These are phyloP conservation scores for Ramphastos sulfuratus DNA, from an alignment of 2,113 vertebrate genomes.

Conservation along the genomic window DNA sequence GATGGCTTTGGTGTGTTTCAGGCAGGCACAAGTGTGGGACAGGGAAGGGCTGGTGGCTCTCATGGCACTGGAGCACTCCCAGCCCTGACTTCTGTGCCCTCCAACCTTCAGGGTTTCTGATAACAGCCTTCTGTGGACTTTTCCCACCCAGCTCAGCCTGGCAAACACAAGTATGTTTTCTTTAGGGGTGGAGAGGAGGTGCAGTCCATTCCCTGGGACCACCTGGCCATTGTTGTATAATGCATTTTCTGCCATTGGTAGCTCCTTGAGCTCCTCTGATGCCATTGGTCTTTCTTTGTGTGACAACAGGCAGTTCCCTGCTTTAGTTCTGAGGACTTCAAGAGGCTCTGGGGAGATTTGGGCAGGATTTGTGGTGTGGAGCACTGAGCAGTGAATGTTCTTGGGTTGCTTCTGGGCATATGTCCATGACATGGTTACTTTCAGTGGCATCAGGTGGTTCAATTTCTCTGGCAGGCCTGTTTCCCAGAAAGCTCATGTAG, in stretches of 20 bases:
- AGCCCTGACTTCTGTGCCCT: neutral
- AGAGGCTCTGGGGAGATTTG: neutral
- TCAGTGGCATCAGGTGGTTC: neutral
- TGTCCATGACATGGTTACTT: rapidly evolving
- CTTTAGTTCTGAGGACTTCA: neutral
- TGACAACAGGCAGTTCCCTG: neutral
- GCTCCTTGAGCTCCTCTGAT: neutral
- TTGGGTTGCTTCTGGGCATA: neutral
- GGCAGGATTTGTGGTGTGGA: neutral
- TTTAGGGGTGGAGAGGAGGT: neutral
- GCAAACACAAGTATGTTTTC: neutral
- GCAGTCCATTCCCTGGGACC: neutral
- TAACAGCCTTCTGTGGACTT: neutral
- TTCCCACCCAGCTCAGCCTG: neutral
- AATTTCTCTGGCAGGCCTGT: neutral
- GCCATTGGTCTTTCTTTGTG: neutral
- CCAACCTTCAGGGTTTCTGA: neutral
- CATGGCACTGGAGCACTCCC: neutral
- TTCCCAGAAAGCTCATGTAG: neutral
- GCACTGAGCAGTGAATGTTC: neutral
- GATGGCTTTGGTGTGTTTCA: neutral
- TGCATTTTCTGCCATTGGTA: neutral
- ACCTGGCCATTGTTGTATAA: neutral
- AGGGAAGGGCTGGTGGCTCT: neutral
- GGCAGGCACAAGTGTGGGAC: neutral